Base-by-base conservation (phyloP, 2,113 vertebrate species). In the Pagrus major region DNA sequence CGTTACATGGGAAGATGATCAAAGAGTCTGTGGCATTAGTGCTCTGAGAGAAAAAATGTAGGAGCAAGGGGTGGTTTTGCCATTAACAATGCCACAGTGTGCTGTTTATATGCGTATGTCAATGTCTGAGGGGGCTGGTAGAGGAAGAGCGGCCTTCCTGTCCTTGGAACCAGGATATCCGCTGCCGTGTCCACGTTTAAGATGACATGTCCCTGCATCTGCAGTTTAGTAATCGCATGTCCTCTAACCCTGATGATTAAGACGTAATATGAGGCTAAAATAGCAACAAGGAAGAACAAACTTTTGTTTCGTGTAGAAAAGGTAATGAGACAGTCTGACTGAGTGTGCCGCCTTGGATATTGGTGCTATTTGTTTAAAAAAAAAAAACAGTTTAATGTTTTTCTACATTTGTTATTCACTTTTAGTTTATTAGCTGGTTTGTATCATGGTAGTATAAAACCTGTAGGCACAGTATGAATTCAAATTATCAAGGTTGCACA, bases 121-220 rank as follows among this genome's bases (percentile, higher is more conserved):
- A 59, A 60, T 67, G 74, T 85, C 72, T 81, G 64, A 67, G 78
- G 64, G 84, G 87, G 86, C 33, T 81, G 84, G 79, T 84, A 81
- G 76, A 93, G 93, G 93, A 94, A 95, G 90, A 93, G 79, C 83
- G 29, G 63, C 23, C 82, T 94, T 95, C 93, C 94, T 92, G 94
- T 93, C 93, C 91, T 94, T 94, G 93, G 91, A 92, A 88, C 65
- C 84, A 68, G 95, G 94, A 95, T 93, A 92, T 95, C 94, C 94
- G 84, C 83, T 86, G 79, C 83, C 85, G 56, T 84, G 80, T 85
- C 91, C 79, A 82, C 39, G 71, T 84, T 87, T 76, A 61, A 23
- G 55, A 72, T 54, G 88, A 89, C 76, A 65, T 91, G 85, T 88
- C 84, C 81, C 56, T n/a, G 31, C 77, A 72, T 86, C 80, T 83